These are phyloP conservation scores for Sphenodon punctatus DNA, from an alignment of 2,797 vertebrate genomes.

Conservation along the genomic window DNA sequence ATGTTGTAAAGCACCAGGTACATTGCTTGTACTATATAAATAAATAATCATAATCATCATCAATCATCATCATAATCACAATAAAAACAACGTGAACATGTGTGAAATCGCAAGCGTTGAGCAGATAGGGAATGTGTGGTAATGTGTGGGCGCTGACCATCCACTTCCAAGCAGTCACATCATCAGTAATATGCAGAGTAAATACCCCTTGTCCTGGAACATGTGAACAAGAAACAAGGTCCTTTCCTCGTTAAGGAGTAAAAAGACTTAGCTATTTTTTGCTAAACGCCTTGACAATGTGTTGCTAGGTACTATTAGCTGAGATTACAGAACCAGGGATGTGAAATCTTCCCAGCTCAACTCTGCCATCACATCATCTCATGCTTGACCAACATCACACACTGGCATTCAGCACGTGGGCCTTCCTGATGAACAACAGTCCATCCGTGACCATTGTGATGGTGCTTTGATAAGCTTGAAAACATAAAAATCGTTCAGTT, in stretches of 20 bases:
- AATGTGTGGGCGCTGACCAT: too few species aligned
- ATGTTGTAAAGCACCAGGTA: too few species aligned
- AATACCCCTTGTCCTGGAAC: too few species aligned
- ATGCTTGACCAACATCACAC: background rate
- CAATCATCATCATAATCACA: too few species aligned
- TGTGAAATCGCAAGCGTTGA: too few species aligned
- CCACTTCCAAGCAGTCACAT: too few species aligned
- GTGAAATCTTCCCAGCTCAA: rapidly evolving
- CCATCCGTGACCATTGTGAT: background rate
- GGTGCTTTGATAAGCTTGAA: background rate
- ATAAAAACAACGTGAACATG: too few species aligned
- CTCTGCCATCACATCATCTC: background rate
- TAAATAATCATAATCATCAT: too few species aligned
- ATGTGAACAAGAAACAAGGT: too few species aligned
- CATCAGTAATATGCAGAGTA: too few species aligned
- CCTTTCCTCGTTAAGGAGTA: constrained; percentile 26
- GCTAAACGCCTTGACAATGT: background rate
- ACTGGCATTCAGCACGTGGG: background rate
- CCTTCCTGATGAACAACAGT: background rate
- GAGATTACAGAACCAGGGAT: background rate
- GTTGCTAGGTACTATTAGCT: background rate
- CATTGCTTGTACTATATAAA: too few species aligned
- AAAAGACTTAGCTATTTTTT: background rate
- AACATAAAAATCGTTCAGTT: background rate
- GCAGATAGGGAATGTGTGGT: too few species aligned